These are phyloP conservation scores for Cryptophagus acutangulus DNA, from an alignment of 2,888 invertebrate species.

Conservation along the genomic window DNA sequence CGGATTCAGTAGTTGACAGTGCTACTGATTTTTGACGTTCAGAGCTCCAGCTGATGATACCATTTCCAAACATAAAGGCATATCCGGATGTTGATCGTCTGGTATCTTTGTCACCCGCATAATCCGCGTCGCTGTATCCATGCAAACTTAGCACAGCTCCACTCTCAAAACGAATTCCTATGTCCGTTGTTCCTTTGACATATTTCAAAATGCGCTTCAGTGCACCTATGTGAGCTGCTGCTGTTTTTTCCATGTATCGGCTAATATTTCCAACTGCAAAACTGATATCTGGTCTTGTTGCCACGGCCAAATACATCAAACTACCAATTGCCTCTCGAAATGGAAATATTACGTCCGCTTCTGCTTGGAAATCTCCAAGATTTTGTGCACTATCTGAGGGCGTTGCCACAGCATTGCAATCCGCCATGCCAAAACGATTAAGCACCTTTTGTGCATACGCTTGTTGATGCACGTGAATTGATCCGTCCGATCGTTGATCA, in stretches of 20 bases:
- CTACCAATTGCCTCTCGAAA: not conserved
- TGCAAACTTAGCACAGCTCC: not conserved
- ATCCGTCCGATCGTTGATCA: not conserved
- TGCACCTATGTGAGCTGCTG: not conserved
- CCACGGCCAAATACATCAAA: not conserved
- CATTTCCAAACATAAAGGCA: conserved; percentile 4
- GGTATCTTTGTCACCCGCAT: not conserved
- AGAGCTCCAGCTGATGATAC: conserved; percentile 6
- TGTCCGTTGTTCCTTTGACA: not conserved
- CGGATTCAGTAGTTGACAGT: conserved; percentile 9
- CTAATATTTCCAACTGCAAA: not conserved
- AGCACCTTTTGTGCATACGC: not conserved
- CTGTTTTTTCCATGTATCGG: not conserved
- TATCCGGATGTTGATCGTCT: conserved; percentile 9
- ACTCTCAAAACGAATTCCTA: not conserved
- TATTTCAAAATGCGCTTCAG: conserved; percentile 1
- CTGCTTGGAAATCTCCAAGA: not conserved
- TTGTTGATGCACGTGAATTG: not conserved
- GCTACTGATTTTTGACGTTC: conserved; percentile 3
- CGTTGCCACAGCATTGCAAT: not conserved
- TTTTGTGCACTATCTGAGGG: not conserved
- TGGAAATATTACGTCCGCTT: not conserved
- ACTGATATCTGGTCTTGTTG: conserved; percentile 3
- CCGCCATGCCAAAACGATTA: not conserved
- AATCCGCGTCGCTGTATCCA: conserved; percentile 3